Evolutionary conservation across 2,888 invertebrate genomes (phyloP), one percentile per base, ranked within the genome.

Genomic region (Lasioglossum oenotherae): DNA sequence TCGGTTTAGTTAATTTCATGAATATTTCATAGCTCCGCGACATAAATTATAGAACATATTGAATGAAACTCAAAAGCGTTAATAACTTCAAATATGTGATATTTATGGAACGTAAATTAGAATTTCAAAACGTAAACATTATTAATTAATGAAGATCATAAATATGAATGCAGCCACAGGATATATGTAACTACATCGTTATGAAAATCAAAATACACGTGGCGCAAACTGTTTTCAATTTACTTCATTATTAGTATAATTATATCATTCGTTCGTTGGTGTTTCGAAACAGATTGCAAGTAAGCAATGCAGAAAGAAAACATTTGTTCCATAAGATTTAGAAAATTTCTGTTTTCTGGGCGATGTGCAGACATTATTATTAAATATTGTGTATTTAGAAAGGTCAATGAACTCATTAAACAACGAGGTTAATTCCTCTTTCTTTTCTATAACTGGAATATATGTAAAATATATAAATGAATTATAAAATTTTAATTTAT

Each of bases 1-100:
- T 38, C 35, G n/a, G 41, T n/a, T 71, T 41, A 71, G 41, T 71
- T 41, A 71, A 71, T 71, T 71, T 71, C 71, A 41, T 71, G 71
- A 71, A 71, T 71, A n/a, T 41, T n/a, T 41, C 71, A 71, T n/a
- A n/a, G 14, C n/a, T n/a, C 6, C 12, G 12, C 12, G 71, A 41
- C 23, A n/a, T 71, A 14, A 27, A 71, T 38, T 71, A 41, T 41
- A 38, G n/a, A 38, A 71, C 71, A 41, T 41, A 41, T 71, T 71
- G 41, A 41, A 71, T 44, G 67, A 16, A 71, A 75, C n/a, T 71
- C 41, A 71, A 41, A 23, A 41, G 41, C 41, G 14, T 71, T 71
- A 71, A 71, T 41, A 71, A 38, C 71, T 71, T 71, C 23, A n/a
- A 71, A 41, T n/a, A 71, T n/a, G 41, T n/a, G 41, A 71, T 71